Conservation (phyloP, 2,797 vertebrate genomes). For the Heliangelus exortis region DNA sequence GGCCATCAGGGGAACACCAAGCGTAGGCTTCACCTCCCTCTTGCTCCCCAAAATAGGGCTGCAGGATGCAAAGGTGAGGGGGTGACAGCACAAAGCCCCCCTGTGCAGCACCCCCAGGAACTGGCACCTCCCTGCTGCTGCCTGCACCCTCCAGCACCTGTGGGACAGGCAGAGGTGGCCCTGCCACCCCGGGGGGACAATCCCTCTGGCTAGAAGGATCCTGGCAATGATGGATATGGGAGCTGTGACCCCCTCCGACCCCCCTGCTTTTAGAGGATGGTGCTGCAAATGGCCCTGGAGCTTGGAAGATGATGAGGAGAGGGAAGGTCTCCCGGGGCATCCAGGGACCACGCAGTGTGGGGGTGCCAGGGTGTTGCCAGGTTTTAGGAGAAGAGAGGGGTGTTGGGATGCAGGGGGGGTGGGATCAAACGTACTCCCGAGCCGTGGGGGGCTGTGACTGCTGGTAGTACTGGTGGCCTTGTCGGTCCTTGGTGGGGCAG, state of each 20-base stretch:
- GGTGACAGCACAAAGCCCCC: not conserved
- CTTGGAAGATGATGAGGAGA: not conserved
- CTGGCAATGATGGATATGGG: accelerated
- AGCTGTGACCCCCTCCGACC: not conserved
- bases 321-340: not conserved
- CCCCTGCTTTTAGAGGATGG: not conserved
- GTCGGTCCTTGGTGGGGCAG: slow-evolving; percentile 86
- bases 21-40: accelerated
- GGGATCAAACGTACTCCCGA: slow-evolving; percentile 94
- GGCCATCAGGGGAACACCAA: not conserved
- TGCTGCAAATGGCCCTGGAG: not conserved
- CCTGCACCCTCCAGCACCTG: not conserved
- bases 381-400: not conserved
- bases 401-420: not conserved
- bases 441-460: slow-evolving; percentile 89
- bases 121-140: not conserved
- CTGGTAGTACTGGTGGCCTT: slow-evolving; percentile 90
- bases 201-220: accelerated
- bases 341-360: not conserved
- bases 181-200: not conserved
- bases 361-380: accelerated
- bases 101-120: not conserved
- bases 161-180: accelerated
- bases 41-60: not conserved
- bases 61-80: not conserved